Percentiles rank a stretch among this genome's conserved stretches.
These are phyloP conservation scores for Agrilus cyanescens DNA, from an alignment of 2,888 invertebrate genomes.

Conservation along the genomic window DNA sequence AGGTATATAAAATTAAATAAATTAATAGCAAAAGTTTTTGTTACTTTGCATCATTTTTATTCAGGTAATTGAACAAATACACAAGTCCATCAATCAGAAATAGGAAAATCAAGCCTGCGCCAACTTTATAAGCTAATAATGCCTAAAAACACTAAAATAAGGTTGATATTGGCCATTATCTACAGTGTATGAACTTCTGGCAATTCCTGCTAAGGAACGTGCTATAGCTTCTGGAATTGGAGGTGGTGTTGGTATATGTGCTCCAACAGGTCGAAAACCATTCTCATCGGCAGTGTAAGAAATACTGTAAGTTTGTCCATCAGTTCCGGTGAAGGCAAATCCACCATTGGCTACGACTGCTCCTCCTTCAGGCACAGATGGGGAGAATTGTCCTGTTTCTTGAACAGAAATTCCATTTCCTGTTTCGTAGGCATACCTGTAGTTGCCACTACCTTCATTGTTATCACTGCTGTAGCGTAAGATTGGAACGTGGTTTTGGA, in stretches of 20 bases:
- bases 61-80: too few species aligned
- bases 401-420: conserved; percentile 52
- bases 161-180: conserved; percentile 24
- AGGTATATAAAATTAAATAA: too few species aligned
- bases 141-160: too few species aligned
- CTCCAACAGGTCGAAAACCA: conserved; percentile 44
- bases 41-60: too few species aligned
- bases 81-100: too few species aligned
- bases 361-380: conserved; percentile 16
- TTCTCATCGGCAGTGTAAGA: conserved; percentile 46
- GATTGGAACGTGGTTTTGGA: conserved; percentile 40
- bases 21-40: too few species aligned
- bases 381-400: conserved; percentile 32
- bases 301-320: conserved; percentile 43
- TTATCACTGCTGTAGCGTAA: conserved; percentile 46
- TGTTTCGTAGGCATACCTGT: conserved; percentile 49
- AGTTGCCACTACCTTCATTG: conserved; percentile 52
- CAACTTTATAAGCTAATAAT: too few species aligned
- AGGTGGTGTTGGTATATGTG: conserved; percentile 46
- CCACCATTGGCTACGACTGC: conserved; percentile 38
- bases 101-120: too few species aligned
- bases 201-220: conserved; percentile 15
- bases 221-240: conserved; percentile 47
- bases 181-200: conserved; percentile 11
- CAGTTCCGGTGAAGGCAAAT: conserved; percentile 46